Conservation (phyloP, 2,888 invertebrate species). For the Nymphalis polychloros region DNA sequence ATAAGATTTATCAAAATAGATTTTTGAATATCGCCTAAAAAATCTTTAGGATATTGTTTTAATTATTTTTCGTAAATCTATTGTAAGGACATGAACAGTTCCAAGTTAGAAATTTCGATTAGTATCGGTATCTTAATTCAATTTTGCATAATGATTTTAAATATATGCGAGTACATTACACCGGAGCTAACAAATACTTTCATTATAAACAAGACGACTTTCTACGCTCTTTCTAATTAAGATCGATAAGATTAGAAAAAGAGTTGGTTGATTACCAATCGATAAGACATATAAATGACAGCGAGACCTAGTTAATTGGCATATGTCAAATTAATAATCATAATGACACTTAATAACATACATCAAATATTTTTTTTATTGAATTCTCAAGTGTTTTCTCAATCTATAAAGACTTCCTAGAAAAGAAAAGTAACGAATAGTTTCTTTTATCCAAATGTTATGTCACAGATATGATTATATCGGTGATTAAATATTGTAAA, state of each 20-base stretch:
- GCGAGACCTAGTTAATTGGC: constrained; percentile 10
- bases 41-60: no score
- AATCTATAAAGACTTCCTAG: background rate
- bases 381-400: background rate
- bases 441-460: background rate
- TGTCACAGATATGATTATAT: background rate
- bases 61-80: no score
- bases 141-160: background rate
- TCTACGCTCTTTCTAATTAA: constrained; percentile 33
- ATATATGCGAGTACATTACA: background rate
- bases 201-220: constrained; percentile 33
- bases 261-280: constrained; percentile 10
- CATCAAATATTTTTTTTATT: background rate
- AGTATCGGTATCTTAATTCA: background rate
- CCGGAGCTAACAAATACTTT: constrained; percentile 25
- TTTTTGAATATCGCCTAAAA: no score
- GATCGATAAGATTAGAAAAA: constrained; percentile 19
- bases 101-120: background rate
- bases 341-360: constrained; percentile 1
- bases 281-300: constrained; percentile 16
- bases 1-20: no score
- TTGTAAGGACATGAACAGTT: background rate
- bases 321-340: constrained; percentile 3
- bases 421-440: background rate
- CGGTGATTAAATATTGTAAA: no score